These are phyloP conservation scores for Pristionchus entomophagus DNA, from an alignment of 2,888 invertebrate species.

Conservation along the genomic window DNA sequence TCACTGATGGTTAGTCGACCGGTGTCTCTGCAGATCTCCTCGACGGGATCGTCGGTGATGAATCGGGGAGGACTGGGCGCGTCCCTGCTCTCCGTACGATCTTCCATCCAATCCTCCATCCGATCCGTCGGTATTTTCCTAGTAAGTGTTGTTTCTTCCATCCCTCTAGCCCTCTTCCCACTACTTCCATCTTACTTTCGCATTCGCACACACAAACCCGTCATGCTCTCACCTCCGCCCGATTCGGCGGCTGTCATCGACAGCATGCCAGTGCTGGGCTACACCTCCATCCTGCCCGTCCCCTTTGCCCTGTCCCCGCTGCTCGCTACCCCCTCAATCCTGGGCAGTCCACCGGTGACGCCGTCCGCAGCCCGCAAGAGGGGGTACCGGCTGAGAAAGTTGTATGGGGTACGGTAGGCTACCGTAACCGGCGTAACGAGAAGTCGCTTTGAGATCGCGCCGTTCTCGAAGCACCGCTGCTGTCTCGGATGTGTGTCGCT, in stretches of 20 bases:
- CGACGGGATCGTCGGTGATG: not conserved
- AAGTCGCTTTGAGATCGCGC: constrained; percentile 53
- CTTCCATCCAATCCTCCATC: constrained; percentile 45
- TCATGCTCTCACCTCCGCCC: not conserved
- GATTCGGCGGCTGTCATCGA: not conserved
- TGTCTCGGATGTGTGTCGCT: constrained; percentile 62
- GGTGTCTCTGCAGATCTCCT: not conserved
- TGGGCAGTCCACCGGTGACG: not conserved
- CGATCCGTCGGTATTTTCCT: constrained; percentile 44
- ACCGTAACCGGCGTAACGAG: not conserved
- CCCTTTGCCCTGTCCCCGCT: constrained; percentile 4
- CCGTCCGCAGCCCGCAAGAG: too few relatives aligned
- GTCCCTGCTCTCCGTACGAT: constrained; percentile 46
- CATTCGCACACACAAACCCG: not conserved
- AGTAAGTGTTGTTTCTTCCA: constrained; percentile 13
- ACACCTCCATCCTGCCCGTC: not conserved
- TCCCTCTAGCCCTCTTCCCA: not conserved
- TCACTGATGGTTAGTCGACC: too few relatives aligned
- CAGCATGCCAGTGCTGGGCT: not conserved
- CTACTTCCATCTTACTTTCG: not conserved
- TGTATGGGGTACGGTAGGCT: not conserved
- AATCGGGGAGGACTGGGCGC: constrained; percentile 18
- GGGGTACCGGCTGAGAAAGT: not conserved
- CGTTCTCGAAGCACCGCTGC: constrained; percentile 60
- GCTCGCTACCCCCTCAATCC: not conserved